Conservation (phyloP, 1,140 invertebrate species). For the Agrypnia vestita region DNA sequence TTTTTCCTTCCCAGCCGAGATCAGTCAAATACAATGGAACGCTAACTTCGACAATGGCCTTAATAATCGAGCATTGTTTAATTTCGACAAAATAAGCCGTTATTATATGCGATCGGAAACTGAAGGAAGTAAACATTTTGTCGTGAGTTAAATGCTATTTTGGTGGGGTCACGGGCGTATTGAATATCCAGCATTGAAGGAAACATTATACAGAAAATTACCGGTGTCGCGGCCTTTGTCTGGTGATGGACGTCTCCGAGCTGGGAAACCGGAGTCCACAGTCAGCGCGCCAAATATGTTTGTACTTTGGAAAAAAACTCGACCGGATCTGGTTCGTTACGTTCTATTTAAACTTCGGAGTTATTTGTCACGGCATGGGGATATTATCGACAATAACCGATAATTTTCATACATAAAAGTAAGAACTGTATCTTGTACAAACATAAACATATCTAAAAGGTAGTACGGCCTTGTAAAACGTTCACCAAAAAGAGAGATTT, state of each 20-base stretch:
- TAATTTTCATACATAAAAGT: not conserved
- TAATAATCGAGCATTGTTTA: constrained; percentile 60
- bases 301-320: constrained; percentile 20
- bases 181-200: constrained; percentile 26
- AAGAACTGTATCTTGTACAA: too few relatives aligned
- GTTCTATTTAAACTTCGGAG: constrained; percentile 10
- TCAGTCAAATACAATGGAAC: constrained; percentile 49
- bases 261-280: constrained; percentile 19
- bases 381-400: not conserved
- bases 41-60: constrained; percentile 52
- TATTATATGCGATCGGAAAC: constrained; percentile 44
- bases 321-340: constrained; percentile 26
- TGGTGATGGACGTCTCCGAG: constrained; percentile 14
- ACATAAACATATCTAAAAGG: too few relatives aligned
- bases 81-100: constrained; percentile 49
- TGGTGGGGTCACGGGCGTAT: constrained; percentile 21
- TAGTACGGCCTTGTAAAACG: not conserved
- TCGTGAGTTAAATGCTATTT: constrained; percentile 20
- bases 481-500: constrained; percentile 11
- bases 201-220: constrained; percentile 47
- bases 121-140: constrained; percentile 39
- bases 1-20: constrained; percentile 50
- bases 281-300: constrained; percentile 16
- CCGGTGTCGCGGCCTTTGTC: constrained; percentile 43
- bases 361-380: not conserved